Base-by-base conservation (phyloP, 2,113 vertebrate genomes). In the Sinocyclocheilus maitianheensis region DNA sequence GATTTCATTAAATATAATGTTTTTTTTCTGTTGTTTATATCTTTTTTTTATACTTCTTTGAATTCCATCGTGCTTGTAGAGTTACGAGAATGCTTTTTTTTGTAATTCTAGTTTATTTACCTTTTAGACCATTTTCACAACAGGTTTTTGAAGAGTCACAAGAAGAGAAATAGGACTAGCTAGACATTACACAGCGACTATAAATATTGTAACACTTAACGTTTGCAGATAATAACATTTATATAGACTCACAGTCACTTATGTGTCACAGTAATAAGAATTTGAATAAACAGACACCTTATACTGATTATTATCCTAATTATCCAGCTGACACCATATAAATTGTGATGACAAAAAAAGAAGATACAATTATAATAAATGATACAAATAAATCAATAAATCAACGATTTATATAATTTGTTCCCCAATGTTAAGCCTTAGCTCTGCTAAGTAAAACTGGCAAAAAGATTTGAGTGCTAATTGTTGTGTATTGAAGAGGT, bases 181-280 rank as follows among this genome's bases (percentile, higher is more conserved):
- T 48, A 48, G 46, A 48, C 12, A 48, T 48, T 48, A 48, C 46
- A 48, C 10, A 22, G 5, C 43, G 20, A 51, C 79, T 65, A 48
- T 48, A 81, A 51, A 81, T 69, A 81, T 48, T 20, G 43, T 51
- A 81, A 81, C 79, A 81, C 60, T 81, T 79, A n/a, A 60, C 1
- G 4, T 79, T 60, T 79, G 30, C 53, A 40, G 58, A 7, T 40
- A 40, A 79, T 79, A 79, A 79, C 53, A 60, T 60, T 37, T 60
- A 78, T 37, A 78, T 78, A 78, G 53, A 78, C 77, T 58, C 53
- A 78, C 16, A 22, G 18, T 78, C 53, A 37, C 51, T 37, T 78
- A 2, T 8, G 46, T 51, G 26, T 60, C 30, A 79, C 20, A 40
- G 16, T 55, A 77, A 40, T 37, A 71, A 20, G 5, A 67, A 69